Evolutionary conservation across 30 jellyfish, hydroid and myxozoan species (phyloP), one percentile per base, ranked within the genome.

Genomic region (Hydra vulgaris): DNA sequence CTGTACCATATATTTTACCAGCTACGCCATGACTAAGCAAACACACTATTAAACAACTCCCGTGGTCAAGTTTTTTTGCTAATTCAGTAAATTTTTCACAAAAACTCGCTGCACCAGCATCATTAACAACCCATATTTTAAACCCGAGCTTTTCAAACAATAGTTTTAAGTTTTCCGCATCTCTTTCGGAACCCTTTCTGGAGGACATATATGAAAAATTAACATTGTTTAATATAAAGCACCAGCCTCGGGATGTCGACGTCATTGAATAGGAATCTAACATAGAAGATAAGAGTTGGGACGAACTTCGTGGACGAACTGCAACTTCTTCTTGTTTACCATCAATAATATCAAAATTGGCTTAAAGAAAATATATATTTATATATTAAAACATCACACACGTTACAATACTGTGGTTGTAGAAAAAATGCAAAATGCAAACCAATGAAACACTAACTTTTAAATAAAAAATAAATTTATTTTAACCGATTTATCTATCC

Each of bases 1-100:
- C 94, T 25, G 87, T 75, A 27, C 92, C 95, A 68, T 85, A 89
- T 1, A 89, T 85, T 52, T 74, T 74, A 0, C 94, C 94, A 70
- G 89, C 73, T 0, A 70, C 21, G 21, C 97, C 97, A 82, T 89
- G 97, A 66, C 97, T 89, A 12, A 89, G 79, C 70, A 89, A 72
- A 70, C 94, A 85, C 17, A 81, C 89, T 24, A 86, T 85, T 15
- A 89, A 75, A 53, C 95, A 79, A 68, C 83, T 89, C 23, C 66
- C 54, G 54, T 89, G 89, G 54, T 85, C 93, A 22, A 15, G 23
- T 70, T 80, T 80, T 25, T 40, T 73, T 7, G 95, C 82, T 25
- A 82, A 54, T 18, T 85, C 94, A 20, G 25, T 52, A 7, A 85
- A 55, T 21, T 27, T 74, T n/a, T 79, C 84, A 20, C 25, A 23